Conservation (phyloP, 2,797 vertebrate genomes). For the Amazonetta brasiliensis region DNA sequence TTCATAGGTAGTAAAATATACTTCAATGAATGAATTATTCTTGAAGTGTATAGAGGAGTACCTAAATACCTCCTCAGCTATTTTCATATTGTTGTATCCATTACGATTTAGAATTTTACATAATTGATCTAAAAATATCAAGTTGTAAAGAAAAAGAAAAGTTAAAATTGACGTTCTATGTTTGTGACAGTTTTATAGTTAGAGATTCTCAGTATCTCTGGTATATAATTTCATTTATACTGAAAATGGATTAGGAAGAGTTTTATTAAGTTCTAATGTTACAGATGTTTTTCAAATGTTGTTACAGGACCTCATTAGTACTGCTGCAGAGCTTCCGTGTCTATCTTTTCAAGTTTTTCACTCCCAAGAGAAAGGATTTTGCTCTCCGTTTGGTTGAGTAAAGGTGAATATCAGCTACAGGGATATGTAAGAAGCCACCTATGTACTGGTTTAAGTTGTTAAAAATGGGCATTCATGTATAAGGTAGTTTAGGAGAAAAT, state of each 20-base stretch:
- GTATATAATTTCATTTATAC: not conserved
- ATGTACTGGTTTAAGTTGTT: not conserved
- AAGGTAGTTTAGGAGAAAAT: not conserved
- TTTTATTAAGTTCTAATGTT: not conserved
- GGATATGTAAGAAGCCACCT: not conserved
- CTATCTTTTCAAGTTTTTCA: not conserved
- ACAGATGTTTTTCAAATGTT: not conserved
- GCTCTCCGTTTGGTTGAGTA: not conserved
- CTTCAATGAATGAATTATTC: constrained; percentile 50
- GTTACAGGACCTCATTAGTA: not conserved
- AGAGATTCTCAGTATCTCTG: not conserved
- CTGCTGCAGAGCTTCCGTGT: not conserved
- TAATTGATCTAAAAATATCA: not conserved
- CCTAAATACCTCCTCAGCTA: not conserved
- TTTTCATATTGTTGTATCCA: not conserved
- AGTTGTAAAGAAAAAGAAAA: not conserved
- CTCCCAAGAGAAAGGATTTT: not conserved
- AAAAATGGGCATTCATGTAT: accelerated
- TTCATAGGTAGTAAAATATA: constrained; percentile 32
- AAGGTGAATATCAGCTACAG: not conserved
- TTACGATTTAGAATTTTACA: not conserved
- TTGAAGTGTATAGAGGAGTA: not conserved
- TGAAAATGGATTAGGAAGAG: not conserved
- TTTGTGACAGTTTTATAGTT: not conserved
- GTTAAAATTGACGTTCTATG: not conserved